These are phyloP conservation scores for Micronisus gabar DNA, from an alignment of 2,113 vertebrate species.

Conservation along the genomic window DNA sequence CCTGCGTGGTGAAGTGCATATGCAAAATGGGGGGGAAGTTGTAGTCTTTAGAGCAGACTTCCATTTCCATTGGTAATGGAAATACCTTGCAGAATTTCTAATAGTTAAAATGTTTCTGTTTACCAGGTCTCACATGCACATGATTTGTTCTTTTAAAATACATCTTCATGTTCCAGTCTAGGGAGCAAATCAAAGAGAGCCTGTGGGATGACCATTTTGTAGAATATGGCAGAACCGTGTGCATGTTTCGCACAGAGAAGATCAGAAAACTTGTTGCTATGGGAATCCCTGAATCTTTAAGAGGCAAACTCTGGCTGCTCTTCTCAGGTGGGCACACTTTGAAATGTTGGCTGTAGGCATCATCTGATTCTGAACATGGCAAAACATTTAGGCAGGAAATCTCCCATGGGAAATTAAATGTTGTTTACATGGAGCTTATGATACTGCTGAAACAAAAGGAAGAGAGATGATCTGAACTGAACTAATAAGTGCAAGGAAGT, in stretches of 20 bases:
- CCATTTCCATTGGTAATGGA: background rate
- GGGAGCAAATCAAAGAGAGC: slow-evolving; percentile 81
- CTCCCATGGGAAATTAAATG: background rate
- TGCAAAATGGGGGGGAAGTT: background rate
- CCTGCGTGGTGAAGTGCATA: background rate
- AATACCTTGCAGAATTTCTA: background rate
- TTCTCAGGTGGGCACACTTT: slow-evolving; percentile 82
- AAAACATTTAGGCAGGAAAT: background rate
- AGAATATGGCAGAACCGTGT: slow-evolving; percentile 89
- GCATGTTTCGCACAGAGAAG: slow-evolving; percentile 95
- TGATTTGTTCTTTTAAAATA: background rate
- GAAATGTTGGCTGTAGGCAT: background rate
- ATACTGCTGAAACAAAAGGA: background rate
- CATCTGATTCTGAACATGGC: background rate
- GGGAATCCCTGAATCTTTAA: slow-evolving; percentile 90
- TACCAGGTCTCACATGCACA: background rate
- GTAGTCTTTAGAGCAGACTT: background rate
- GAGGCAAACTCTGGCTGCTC: slow-evolving; percentile 92
- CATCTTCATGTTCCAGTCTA: slow-evolving; percentile 67
- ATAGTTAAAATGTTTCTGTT: background rate
- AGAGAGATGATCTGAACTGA: background rate
- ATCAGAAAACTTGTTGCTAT: slow-evolving; percentile 89
- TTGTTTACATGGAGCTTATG: background rate
- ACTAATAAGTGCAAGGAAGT: background rate
- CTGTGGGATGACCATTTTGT: slow-evolving; percentile 91